Conservation (phyloP, 2,888 invertebrate species). For the Subacronicta megacephala region DNA sequence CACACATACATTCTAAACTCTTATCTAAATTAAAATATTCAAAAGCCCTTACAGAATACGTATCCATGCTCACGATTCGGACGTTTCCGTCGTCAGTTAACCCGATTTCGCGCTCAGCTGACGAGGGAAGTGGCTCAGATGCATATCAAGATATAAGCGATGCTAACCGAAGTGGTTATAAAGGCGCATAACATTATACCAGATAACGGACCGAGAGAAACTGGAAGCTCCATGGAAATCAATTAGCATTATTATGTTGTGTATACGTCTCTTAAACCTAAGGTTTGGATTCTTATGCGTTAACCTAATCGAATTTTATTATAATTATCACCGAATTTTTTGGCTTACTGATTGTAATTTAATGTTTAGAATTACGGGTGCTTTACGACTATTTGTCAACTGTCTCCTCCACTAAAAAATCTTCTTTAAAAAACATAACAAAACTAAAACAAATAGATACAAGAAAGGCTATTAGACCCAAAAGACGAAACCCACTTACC, state of each 20-base stretch:
- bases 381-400: no score
- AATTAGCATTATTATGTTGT: not conserved
- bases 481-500: conserved; percentile 32
- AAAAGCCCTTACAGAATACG: conserved; percentile 48
- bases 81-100: conserved; percentile 61
- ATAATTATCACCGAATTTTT: no score
- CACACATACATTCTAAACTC: no score
- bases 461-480: conserved; percentile 4
- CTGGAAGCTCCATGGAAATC: not conserved
- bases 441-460: conserved; percentile 8
- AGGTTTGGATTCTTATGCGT: conserved; percentile 2
- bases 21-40: conserved; percentile 8
- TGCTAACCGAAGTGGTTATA: conserved; percentile 19
- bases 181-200: conserved; percentile 35
- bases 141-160: conserved; percentile 55
- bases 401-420: no score
- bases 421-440: conserved; percentile 1
- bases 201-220: conserved; percentile 3
- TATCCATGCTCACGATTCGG: conserved; percentile 44
- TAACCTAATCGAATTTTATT: no score
- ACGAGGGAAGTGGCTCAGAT: conserved; percentile 56
- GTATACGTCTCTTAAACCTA: not conserved
- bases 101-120: conserved; percentile 63
- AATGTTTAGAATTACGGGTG: no score
- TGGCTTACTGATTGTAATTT: no score